Evolutionary conservation across 2,888 invertebrate genomes (phyloP).

Genomic region (Tinea trinotella): DNA sequence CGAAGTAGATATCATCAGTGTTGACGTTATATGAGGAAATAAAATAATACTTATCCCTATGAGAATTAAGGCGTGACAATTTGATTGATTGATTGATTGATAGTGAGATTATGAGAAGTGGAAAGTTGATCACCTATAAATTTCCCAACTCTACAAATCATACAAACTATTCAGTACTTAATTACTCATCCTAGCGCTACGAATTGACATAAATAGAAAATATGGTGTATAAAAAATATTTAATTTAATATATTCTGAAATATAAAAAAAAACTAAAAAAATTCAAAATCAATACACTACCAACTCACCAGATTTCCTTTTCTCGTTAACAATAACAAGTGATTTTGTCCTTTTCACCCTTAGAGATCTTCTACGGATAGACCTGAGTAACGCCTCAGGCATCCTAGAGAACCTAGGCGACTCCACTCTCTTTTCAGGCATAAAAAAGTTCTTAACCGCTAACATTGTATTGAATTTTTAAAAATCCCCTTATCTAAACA

Average conservation of each 20-base stretch:
- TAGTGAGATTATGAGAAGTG: too few relatives aligned
- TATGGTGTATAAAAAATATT: neutral
- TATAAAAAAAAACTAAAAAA: conserved; percentile 22
- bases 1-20: too few relatives aligned
- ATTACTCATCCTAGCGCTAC: too few relatives aligned
- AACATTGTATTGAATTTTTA: conserved; percentile 68
- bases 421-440: conserved; percentile 75
- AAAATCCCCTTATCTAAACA: neutral
- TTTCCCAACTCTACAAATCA: too few relatives aligned
- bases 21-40: too few relatives aligned
- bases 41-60: too few relatives aligned
- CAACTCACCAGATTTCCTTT: conserved; percentile 84
- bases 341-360: conserved; percentile 83
- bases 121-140: too few relatives aligned
- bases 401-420: conserved; percentile 74
- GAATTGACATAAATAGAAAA: neutral
- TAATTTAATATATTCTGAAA: neutral
- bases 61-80: too few relatives aligned
- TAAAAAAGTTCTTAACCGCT: conserved; percentile 82
- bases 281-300: conserved; percentile 46
- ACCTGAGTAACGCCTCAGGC: conserved; percentile 82
- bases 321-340: conserved; percentile 79
- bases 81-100: too few relatives aligned
- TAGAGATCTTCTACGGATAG: conserved; percentile 79
- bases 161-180: too few relatives aligned